phyloP scores from a whole-genome alignment of 1,140 invertebrate species.

The Halictus rubicundus region DNA sequence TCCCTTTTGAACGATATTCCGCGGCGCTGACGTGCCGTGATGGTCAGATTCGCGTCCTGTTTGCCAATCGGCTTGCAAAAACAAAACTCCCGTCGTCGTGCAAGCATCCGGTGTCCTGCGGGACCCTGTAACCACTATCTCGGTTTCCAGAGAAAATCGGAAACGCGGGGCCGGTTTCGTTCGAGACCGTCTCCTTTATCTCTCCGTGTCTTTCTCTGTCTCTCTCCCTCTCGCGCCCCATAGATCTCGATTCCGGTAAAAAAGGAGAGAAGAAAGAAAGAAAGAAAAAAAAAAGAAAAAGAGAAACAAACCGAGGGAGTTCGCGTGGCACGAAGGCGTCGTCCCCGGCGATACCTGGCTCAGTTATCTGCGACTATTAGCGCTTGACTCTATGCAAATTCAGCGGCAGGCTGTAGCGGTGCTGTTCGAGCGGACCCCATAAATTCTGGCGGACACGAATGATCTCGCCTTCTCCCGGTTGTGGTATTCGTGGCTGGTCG shows the following conservation, averaged over 20 bases:
- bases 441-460: conserved; percentile 76
- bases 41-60: no score
- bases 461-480: conserved; percentile 66
- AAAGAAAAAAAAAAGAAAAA: no score
- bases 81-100: neutral
- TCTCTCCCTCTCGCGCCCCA: neutral
- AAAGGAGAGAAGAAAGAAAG: no score
- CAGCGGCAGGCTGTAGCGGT: conserved; percentile 68
- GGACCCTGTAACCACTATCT: neutral
- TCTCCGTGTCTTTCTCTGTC: no score
- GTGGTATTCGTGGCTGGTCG: conserved; percentile 71
- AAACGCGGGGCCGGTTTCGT: neutral
- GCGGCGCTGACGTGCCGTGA: no score
- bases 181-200: no score
- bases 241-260: neutral
- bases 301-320: conserved; percentile 26
- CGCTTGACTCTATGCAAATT: conserved; percentile 77
- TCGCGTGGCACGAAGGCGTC: conserved; percentile 51
- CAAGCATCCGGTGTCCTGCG: neutral
- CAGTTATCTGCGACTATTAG: conserved; percentile 78
- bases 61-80: no score
- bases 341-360: conserved; percentile 44
- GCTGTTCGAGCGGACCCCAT: conserved; percentile 73
- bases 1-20: no score
- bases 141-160: neutral